phyloP scores from a whole-genome alignment of 92 coral and sea anemone species.

The Epizoanthus scotinus region DNA sequence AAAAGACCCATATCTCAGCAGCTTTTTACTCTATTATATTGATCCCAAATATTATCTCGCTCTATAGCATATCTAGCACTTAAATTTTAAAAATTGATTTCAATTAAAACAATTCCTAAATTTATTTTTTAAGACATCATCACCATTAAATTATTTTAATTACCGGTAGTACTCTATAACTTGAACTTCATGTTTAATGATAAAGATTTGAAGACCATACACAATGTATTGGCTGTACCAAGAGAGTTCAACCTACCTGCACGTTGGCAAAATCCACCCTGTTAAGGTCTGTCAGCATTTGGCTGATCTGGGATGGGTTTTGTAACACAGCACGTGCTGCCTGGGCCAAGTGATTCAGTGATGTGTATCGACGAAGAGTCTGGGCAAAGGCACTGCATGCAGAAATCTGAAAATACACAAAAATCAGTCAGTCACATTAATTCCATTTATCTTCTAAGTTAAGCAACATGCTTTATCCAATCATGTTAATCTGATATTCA shows the following conservation, averaged over 20 bases:
- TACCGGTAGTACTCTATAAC: too few species aligned
- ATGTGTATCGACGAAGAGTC: conserved; percentile 98
- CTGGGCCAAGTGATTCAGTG: conserved; percentile 97
- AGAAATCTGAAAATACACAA: conserved; percentile 61
- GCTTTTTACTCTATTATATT: too few species aligned
- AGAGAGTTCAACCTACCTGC: conserved; percentile 61
- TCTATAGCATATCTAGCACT: too few species aligned
- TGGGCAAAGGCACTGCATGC: conserved; percentile 98
- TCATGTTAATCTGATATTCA: too few species aligned
- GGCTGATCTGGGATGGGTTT: conserved; percentile 95
- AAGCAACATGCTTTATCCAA: too few species aligned
- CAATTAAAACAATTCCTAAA: too few species aligned
- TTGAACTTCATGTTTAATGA: not conserved
- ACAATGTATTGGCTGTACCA: not conserved
- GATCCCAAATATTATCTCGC: too few species aligned
- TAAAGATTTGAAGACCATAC: not conserved
- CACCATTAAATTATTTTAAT: too few species aligned
- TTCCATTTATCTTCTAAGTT: not conserved
- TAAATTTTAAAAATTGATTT: too few species aligned
- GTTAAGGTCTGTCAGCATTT: conserved; percentile 95
- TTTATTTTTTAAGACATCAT: too few species aligned
- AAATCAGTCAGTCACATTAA: not conserved
- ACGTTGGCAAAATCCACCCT: conserved; percentile 99
- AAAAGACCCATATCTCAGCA: too few species aligned
- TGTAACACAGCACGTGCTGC: conserved; percentile 99